Conservation (phyloP, 2,113 vertebrate species). For the Mirza zaza region DNA sequence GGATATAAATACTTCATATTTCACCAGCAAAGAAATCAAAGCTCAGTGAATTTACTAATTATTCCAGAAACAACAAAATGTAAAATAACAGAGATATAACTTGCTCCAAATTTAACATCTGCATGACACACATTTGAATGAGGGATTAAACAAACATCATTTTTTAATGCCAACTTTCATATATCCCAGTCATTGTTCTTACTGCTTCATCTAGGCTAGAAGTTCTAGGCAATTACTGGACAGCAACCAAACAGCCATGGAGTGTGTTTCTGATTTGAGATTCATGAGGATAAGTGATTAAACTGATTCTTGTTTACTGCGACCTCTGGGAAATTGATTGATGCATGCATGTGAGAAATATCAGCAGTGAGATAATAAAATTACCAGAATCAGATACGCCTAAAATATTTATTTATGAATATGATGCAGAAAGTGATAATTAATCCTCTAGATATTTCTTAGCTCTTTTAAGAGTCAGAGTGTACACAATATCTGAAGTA, state of each 20-base stretch:
- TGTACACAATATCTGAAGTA: background rate
- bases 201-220: background rate
- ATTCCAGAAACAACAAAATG: background rate
- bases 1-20: background rate
- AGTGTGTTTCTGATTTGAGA: background rate
- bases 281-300: background rate
- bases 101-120: background rate
- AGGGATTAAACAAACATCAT: background rate
- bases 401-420: constrained; percentile 59
- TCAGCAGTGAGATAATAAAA: constrained; percentile 38
- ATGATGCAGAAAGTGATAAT: constrained; percentile 43
- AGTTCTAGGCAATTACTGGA: background rate
- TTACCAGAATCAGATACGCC: background rate
- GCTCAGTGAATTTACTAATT: background rate
- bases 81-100: background rate
- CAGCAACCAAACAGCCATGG: background rate
- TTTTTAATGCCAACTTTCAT: background rate
- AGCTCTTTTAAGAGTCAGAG: background rate
- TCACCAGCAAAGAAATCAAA: background rate
- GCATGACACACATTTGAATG: background rate
- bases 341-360: background rate
- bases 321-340: background rate
- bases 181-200: background rate
- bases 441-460: constrained; percentile 62
- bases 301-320: background rate